These are phyloP conservation scores for Notarius lentiginosus DNA, from an alignment of 2,113 vertebrate species.

Conservation along the genomic window DNA sequence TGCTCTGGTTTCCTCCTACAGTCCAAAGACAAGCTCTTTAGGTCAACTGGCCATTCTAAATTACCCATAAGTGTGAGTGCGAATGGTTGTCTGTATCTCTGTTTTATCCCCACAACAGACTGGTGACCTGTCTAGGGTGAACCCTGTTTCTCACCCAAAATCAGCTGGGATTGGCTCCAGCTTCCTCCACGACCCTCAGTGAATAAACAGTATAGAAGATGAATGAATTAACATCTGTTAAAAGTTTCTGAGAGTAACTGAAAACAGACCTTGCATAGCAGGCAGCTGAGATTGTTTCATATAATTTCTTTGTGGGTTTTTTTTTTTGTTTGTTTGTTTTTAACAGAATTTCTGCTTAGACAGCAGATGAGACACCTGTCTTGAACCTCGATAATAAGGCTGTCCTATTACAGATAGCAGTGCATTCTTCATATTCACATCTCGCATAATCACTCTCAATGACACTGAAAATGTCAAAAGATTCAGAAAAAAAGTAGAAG, in stretches of 20 bases:
- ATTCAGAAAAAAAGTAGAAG: neutral
- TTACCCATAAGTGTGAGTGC: too few relatives aligned
- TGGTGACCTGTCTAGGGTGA: too few relatives aligned
- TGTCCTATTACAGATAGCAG: neutral
- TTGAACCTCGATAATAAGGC: neutral
- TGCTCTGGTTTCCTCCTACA: too few relatives aligned
- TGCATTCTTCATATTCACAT: neutral
- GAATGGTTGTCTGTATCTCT: too few relatives aligned
- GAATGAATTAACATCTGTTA: neutral
- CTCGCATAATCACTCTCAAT: neutral
- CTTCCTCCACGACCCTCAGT: too few relatives aligned
- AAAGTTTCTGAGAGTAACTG: neutral
- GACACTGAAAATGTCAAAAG: neutral
- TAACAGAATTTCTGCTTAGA: neutral
- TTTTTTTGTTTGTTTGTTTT: too few relatives aligned
- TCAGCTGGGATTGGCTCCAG: too few relatives aligned
- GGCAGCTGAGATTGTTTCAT: neutral
- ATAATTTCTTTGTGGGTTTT: neutral
- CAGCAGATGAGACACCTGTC: neutral
- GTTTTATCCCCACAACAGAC: too few relatives aligned
- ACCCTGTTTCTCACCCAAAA: too few relatives aligned
- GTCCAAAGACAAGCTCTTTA: too few relatives aligned
- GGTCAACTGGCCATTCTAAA: too few relatives aligned
- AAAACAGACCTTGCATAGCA: neutral
- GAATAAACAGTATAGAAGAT: too few relatives aligned